A percentile compares a stretch with the other conserved stretches of the same genome.
Evolutionary conservation across 1,140 invertebrate genomes (phyloP).

Genomic region (Penaeus chinensis): DNA sequence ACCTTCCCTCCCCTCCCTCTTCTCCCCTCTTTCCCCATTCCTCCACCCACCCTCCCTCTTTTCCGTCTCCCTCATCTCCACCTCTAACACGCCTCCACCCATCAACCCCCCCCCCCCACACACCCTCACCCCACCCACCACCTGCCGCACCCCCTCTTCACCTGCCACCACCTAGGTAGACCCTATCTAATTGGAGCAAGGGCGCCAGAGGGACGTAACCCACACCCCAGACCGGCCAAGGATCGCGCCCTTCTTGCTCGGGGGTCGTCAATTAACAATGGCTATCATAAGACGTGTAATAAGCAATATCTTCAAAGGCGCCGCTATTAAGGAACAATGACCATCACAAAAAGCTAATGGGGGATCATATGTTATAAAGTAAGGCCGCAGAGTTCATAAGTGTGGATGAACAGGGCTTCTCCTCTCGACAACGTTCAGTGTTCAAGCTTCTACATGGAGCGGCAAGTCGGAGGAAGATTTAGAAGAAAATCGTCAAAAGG

Average conservation of each 20-base stretch:
- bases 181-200: conserved; percentile 53
- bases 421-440: neutral
- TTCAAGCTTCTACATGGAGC: neutral
- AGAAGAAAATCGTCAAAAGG: too few species aligned
- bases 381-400: conserved; percentile 42
- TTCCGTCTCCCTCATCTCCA: neutral
- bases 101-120: neutral
- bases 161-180: conserved; percentile 44
- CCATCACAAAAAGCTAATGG: conserved; percentile 44
- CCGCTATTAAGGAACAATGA: conserved; percentile 55
- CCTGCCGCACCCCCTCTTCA: conserved; percentile 20
- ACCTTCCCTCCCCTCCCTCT: neutral
- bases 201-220: conserved; percentile 30
- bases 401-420: neutral
- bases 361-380: conserved; percentile 47
- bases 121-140: neutral
- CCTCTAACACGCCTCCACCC: neutral
- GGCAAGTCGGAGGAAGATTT: neutral
- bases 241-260: conserved; percentile 23
- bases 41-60: neutral
- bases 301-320: conserved; percentile 55
- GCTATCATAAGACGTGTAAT: conserved; percentile 55
- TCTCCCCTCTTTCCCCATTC: neutral
- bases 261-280: conserved; percentile 48
- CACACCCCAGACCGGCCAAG: neutral